Conservation (phyloP, 2,888 invertebrate species). For the Idaea dimidiata region DNA sequence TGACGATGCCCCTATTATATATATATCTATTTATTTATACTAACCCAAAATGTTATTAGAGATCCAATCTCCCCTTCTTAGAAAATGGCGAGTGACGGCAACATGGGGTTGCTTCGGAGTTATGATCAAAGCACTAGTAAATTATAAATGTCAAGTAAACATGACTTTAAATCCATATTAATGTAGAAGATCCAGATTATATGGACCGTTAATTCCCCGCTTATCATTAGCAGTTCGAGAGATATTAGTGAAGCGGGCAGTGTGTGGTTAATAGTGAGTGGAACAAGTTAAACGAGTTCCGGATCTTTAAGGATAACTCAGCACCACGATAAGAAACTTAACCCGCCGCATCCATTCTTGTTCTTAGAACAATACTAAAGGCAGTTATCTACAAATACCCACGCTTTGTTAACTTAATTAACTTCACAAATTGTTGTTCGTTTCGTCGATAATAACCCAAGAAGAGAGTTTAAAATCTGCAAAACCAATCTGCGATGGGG, state of each 20-base stretch:
- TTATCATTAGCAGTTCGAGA: constrained; percentile 28
- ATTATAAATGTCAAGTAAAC: constrained; percentile 31
- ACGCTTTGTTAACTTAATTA: constrained; percentile 66
- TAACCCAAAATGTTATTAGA: neutral
- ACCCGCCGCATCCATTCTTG: constrained; percentile 50
- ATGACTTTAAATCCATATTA: constrained; percentile 27
- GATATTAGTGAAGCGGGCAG: constrained; percentile 38
- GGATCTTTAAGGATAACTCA: constrained; percentile 50
- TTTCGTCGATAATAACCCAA: constrained; percentile 41
- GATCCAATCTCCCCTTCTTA: constrained; percentile 9
- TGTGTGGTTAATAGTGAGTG: constrained; percentile 35
- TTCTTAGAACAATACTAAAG: constrained; percentile 60
- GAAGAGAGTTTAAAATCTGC: constrained; percentile 39
- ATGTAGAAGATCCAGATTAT: constrained; percentile 21
- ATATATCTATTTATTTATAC: neutral
- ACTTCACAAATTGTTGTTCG: constrained; percentile 63
- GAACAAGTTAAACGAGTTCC: constrained; percentile 42
- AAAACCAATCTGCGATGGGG: constrained; percentile 40
- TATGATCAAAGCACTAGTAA: constrained; percentile 28
- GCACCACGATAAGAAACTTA: constrained; percentile 61
- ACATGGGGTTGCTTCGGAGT: constrained; percentile 4
- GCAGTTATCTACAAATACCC: constrained; percentile 53
- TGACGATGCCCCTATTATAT: neutral
- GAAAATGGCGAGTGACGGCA: constrained; percentile 22
- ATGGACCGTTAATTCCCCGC: constrained; percentile 24